Conservation (phyloP, 2,113 vertebrate species). For the Heloderma charlesbogerti region DNA sequence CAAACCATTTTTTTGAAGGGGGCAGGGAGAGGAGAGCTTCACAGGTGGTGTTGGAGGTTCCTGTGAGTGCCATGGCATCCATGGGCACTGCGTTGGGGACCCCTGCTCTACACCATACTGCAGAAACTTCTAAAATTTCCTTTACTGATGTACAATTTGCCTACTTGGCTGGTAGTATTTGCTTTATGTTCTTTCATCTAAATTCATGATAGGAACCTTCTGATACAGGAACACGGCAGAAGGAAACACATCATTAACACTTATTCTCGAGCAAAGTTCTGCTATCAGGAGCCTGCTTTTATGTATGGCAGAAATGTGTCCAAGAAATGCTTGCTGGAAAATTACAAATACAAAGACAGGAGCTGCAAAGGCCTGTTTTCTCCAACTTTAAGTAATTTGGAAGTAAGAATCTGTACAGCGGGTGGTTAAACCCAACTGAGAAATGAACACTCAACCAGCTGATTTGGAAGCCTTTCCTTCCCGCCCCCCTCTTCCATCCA, state of each 20-base stretch:
- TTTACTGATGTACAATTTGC: background rate
- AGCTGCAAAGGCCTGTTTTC: background rate
- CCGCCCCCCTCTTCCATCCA: constrained; percentile 39
- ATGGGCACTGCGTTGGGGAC: too few relatives aligned
- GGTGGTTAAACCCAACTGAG: constrained; percentile 35
- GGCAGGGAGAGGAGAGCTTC: too few relatives aligned
- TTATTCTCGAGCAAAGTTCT: background rate
- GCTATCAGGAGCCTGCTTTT: background rate
- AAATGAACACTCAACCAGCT: background rate
- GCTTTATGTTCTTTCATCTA: background rate
- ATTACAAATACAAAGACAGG: background rate
- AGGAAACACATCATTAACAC: background rate
- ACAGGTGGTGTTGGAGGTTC: too few relatives aligned
- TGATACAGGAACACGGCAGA: background rate
- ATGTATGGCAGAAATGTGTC: background rate
- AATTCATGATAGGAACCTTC: background rate
- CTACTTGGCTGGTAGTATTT: background rate
- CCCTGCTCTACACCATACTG: background rate
- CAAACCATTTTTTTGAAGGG: too few relatives aligned
- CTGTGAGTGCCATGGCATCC: too few relatives aligned
- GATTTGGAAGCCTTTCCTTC: constrained; percentile 43
- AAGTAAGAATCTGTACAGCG: constrained; percentile 9
- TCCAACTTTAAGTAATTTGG: constrained; percentile 9
- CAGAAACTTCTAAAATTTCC: background rate
- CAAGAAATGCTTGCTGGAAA: background rate